Conservation (phyloP, 2,888 invertebrate genomes). For the Prosopocoilus inquinatus region DNA sequence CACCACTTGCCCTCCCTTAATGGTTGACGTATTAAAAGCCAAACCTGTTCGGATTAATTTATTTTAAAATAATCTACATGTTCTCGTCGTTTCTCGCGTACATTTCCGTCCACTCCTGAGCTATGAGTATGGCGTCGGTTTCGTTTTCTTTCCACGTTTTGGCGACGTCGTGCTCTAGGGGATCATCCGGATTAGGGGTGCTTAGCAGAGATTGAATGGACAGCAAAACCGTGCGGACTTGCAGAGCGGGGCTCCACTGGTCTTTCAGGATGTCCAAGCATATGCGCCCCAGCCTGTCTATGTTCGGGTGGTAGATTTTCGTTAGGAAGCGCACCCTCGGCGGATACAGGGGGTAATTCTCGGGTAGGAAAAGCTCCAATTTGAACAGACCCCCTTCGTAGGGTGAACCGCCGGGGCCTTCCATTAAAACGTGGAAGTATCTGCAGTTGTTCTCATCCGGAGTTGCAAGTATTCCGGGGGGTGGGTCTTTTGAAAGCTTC, state of each 20-base stretch:
- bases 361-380: constrained; percentile 96
- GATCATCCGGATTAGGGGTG: constrained; percentile 99
- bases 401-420: constrained; percentile 90
- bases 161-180: constrained; percentile 96
- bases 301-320: constrained; percentile 99
- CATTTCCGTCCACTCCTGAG: constrained; percentile 91
- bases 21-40: too few relatives aligned
- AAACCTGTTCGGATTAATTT: background rate
- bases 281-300: constrained; percentile 98
- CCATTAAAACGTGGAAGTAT: constrained; percentile 97
- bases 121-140: constrained; percentile 90
- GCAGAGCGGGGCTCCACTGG: constrained; percentile 98
- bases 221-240: constrained; percentile 96
- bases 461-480: constrained; percentile 94
- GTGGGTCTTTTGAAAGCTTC: constrained; percentile 94
- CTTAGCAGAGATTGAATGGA: constrained; percentile 98
- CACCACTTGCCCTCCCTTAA: too few relatives aligned
- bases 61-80: constrained; percentile 3
- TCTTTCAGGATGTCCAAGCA: constrained; percentile 98
- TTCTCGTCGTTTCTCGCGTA: constrained; percentile 60
- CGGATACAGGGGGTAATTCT: constrained; percentile 99
- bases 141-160: constrained; percentile 99
- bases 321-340: constrained; percentile 99
- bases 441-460: constrained; percentile 95
- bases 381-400: constrained; percentile 98